Evolutionary conservation across 2,888 invertebrate species (phyloP), one percentile per base, ranked within the genome.

Genomic region (Marronus borbonicus): DNA sequence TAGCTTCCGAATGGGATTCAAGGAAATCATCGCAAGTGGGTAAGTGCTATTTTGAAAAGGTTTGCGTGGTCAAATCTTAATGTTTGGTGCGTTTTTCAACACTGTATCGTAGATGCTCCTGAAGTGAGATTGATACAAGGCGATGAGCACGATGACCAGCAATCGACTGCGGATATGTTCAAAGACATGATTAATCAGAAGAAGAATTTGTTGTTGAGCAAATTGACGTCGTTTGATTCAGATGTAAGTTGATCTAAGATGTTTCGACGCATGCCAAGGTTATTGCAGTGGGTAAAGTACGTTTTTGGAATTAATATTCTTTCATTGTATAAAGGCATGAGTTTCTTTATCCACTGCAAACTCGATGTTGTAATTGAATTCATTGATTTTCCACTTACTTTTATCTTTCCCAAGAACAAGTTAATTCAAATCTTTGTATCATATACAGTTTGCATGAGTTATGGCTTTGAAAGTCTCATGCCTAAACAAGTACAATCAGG

Each of bases 121-220:
- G 93, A 93, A 85, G 89, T 91, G n/a, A 87, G 91, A 64, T 83
- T 91, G 80, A 88, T 88, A 81, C 91, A 93, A n/a, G 91, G 90
- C 58, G 88, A 89, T 4, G 93, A 94, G 80, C 90, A 92, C 82
- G 93, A 94, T 78, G 89, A 91, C 14, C 92, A 92, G 3, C 94
- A 94, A 84, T 94, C 95, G 70, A 95, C 97, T 2, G 93, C 97
- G 0, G 98, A 98, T 85, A 97, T 97, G 93, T 96, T 98, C 88
- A 93, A 97, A 86, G 98, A 98, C 85, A 94, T 98, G 92, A 91
- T 98, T 83, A 96, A 95, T 82, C 97, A 97, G 87, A 98, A 98
- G 88, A 93, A 97, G 83, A 95, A 97, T 86, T 92, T 95, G 85
- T 90, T 97, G 39, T 91, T 97, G 81, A 95, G 95, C 87, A 97